Evolutionary conservation across 2,888 invertebrate species (phyloP), one percentile per base, ranked within the genome.

Genomic region (Volucella bombylans): DNA sequence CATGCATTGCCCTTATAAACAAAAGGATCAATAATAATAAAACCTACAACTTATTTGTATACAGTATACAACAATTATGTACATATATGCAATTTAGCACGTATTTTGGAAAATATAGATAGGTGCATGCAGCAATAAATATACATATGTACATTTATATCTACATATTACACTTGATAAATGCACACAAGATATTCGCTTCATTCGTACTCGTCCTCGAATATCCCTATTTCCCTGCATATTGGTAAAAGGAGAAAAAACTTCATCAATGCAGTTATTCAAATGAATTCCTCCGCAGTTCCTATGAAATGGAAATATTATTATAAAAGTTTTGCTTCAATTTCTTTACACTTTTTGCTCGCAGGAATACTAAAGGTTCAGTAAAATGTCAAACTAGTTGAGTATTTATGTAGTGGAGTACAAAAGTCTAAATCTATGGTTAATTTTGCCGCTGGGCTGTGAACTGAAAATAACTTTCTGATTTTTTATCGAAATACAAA

Each of bases 341-440:
- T 71, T 74, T 74, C 49, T 76, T 80, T 74, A 76, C 61, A 69
- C 59, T 73, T 73, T 79, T 59, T 78, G 47, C 69, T 71, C 18
- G 43, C 43, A 47, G 59, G 52, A 65, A 65, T 72, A 78, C 76
- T 69, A 74, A 79, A 65, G 69, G 69, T 71, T 79, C 55, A 71
- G 65, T 47, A 59, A 69, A 83, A 82, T 78, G 78, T 82, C 83
- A 83, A 83, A 69, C 69, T 74, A 74, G 59, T 67, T 71, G 49
- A 74, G 61, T 74, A 83, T 79, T 83, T 83, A 69, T 79, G 64
- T 61, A 76, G 83, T 76, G 49, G 65, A 80, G 80, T 59, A 83
- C 69, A 85, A 65, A 85, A 85, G 83, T 85, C 80, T 85, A 85
- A 85, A 76, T 80, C 80, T 85, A 80, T 85, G 80, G 80, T 80